These are phyloP conservation scores for Unio pictorum DNA, from an alignment of 2,888 invertebrate genomes.

Conservation along the genomic window DNA sequence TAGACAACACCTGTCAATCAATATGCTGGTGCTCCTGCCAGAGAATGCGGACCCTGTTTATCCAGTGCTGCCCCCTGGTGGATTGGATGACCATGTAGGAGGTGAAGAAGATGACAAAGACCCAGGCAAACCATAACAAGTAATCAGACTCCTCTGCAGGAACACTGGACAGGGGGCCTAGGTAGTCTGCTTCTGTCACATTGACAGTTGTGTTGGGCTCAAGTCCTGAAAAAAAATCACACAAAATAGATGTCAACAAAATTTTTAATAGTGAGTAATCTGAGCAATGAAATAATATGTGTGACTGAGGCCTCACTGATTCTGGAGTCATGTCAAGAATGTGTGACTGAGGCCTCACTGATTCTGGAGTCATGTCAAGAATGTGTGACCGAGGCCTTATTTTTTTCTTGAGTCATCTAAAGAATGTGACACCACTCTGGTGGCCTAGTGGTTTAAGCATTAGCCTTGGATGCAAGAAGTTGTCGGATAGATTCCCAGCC, in stretches of 20 bases:
- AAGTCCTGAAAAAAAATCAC: constrained; percentile 43
- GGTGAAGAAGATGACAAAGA: constrained; percentile 79
- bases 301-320: too few species aligned
- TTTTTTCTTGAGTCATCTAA: too few species aligned
- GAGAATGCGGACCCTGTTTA: constrained; percentile 51
- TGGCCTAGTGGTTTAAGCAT: too few species aligned
- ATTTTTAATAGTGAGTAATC: too few species aligned
- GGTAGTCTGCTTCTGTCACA: constrained; percentile 58
- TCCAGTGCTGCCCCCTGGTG: constrained; percentile 56
- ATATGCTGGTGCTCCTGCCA: constrained; percentile 67
- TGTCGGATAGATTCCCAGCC: too few species aligned
- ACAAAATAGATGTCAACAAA: background rate
- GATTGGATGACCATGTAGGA: constrained; percentile 56
- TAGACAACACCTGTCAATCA: constrained; percentile 39
- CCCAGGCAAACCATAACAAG: constrained; percentile 87
- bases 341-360: too few species aligned
- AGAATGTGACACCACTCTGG: too few species aligned
- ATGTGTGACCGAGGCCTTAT: too few species aligned
- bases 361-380: too few species aligned
- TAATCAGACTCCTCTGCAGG: constrained; percentile 85
- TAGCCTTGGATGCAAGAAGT: too few species aligned
- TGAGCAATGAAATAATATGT: too few species aligned
- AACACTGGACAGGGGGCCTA: constrained; percentile 85
- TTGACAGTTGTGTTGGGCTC: constrained; percentile 51
- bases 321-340: too few species aligned